These are phyloP conservation scores for Steinernema khuongi DNA, from an alignment of 1,140 invertebrate genomes.

Conservation along the genomic window DNA sequence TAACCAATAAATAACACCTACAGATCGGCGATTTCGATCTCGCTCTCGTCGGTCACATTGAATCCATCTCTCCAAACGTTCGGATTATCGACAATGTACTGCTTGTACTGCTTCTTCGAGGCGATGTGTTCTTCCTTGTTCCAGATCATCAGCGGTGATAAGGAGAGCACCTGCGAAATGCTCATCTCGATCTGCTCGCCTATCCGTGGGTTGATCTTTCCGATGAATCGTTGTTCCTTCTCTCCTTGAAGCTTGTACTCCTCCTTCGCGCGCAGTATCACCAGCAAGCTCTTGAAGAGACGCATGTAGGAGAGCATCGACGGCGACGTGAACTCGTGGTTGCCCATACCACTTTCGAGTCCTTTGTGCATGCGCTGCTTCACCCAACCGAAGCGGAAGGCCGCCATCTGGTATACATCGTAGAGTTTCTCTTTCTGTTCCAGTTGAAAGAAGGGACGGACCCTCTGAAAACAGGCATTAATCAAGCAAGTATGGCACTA, in stretches of 20 bases:
- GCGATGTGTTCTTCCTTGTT: background rate
- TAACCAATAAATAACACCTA: too few relatives aligned
- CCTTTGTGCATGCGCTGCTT: background rate
- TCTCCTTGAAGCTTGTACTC: background rate
- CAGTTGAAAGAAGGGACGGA: background rate
- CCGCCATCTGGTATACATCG: slow-evolving; percentile 1
- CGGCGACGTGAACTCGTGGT: background rate
- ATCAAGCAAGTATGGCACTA: too few relatives aligned
- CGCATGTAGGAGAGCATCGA: slow-evolving; percentile 1
- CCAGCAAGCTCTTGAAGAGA: background rate
- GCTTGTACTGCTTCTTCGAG: background rate
- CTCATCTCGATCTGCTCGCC: background rate
- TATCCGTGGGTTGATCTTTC: background rate
- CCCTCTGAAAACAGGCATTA: background rate
- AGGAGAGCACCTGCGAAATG: background rate
- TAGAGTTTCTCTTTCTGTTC: background rate
- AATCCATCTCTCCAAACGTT: background rate
- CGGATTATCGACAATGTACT: background rate
- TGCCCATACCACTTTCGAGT: background rate
- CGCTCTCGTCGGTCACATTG: background rate
- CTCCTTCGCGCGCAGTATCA: background rate
- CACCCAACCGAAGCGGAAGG: slow-evolving; percentile 5
- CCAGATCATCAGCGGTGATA: slow-evolving; percentile 3
- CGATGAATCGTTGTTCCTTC: background rate
- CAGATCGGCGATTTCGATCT: background rate